Conservation (phyloP, 2,113 vertebrate genomes). For the Bungarus multicinctus region DNA sequence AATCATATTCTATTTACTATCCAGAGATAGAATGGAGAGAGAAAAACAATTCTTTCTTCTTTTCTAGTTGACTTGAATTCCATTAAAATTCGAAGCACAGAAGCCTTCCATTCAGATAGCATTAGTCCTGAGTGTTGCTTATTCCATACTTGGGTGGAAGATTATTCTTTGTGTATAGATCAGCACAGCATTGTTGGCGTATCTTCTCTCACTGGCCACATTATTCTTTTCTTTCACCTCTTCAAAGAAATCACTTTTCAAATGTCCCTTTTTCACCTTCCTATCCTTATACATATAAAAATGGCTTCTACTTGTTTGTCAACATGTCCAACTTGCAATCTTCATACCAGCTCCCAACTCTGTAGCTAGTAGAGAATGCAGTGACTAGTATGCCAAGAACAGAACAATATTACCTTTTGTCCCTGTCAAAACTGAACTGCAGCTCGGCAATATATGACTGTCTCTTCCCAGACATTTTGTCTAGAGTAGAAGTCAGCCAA, state of each 20-base stretch:
- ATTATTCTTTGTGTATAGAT: constrained; percentile 16
- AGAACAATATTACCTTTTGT: background rate
- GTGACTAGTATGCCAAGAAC: background rate
- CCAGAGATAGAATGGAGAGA: background rate
- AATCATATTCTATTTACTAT: background rate
- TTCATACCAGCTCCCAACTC: background rate
- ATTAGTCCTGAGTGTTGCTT: constrained; percentile 21
- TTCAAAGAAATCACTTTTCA: constrained; percentile 10
- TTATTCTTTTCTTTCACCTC: background rate
- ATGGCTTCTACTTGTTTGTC: background rate
- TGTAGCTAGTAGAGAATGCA: background rate
- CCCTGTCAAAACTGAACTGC: background rate
- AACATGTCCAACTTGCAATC: background rate
- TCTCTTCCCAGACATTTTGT: background rate
- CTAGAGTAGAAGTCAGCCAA: background rate
- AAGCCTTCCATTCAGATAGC: background rate
- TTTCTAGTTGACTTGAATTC: background rate
- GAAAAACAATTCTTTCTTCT: background rate
- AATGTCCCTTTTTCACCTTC: background rate
- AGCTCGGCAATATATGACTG: accelerated
- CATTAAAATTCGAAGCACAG: constrained; percentile 12
- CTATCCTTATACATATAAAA: background rate
- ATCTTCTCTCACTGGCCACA: background rate
- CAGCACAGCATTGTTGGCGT: background rate
- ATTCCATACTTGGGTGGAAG: background rate